phyloP scores from a whole-genome alignment of 1,140 invertebrate species.

The Ceratosolen fusciceps region DNA sequence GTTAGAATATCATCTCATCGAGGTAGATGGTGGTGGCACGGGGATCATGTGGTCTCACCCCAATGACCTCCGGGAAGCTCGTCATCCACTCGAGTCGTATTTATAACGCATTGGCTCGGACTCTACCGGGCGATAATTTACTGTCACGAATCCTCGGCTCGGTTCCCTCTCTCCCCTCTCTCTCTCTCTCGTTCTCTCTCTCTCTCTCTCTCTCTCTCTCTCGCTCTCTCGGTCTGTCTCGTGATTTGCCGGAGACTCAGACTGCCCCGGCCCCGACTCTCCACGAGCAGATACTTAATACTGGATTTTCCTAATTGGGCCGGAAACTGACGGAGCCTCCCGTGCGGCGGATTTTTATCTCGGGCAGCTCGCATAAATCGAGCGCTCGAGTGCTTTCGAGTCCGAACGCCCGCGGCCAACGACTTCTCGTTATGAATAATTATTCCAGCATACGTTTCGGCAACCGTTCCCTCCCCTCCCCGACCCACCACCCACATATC shows the following conservation, averaged over 20 bases:
- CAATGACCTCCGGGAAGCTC: not conserved
- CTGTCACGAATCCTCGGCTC: conserved; percentile 48
- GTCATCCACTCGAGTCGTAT: conserved; percentile 7
- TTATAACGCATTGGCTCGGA: not conserved
- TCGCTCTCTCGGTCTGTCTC: conserved; percentile 11
- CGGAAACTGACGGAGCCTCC: not conserved
- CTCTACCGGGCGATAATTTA: conserved; percentile 51
- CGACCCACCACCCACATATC: no score
- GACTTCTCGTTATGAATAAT: not conserved
- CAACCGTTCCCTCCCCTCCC: no score
- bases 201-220: conserved; percentile 22
- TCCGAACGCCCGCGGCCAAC: conserved; percentile 13
- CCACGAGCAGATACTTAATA: not conserved
- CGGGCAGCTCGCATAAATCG: not conserved
- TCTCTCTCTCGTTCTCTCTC: conserved; percentile 8
- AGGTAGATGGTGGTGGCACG: conserved; percentile 17
- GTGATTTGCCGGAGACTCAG: not conserved
- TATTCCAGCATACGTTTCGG: no score
- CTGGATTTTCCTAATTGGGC: conserved; percentile 32
- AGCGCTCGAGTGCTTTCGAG: not conserved
- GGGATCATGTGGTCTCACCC: not conserved
- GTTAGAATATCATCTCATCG: conserved; percentile 66
- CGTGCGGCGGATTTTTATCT: not conserved
- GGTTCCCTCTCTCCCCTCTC: no score
- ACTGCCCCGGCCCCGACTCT: no score